Base-by-base conservation (phyloP, 2,113 vertebrate genomes). In the Potamarius usumacintae region DNA sequence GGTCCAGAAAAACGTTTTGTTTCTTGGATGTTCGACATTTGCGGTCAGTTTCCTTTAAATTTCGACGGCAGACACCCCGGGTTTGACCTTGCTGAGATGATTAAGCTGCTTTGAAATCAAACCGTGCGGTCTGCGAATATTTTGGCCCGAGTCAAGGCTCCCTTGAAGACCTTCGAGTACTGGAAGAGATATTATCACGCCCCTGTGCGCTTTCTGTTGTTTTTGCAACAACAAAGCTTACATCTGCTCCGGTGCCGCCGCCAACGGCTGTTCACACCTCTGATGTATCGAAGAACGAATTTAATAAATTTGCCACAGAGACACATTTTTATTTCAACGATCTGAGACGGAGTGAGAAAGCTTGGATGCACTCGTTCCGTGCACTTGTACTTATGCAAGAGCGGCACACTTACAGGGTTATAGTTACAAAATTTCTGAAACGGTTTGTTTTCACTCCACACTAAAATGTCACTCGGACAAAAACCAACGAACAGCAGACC, bases 211-310 rank as follows among this genome's bases (percentile, higher is more conserved):
- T 80, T 85, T 89, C 74, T 84, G 80, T 84, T 90, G 89, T 83
- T 90, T 88, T 53, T 83, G 9, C 52, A 27, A 86, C 79, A 90
- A 83, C 53, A 62, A 87, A 77, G 63, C 42, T 85, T 83, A 81
- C 72, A 79, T 85, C 82, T 82, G 81, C 79, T 60, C 53, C 18
- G n/a, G 67, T 62, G 52, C 34, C 12, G 60, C 69, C 27, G 89
- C 89, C 84, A 90, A 20, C 62, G 67, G 63, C 86, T 90, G 87
- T 90, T 88, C 89, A 65, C 89, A 80, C 89, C 87, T 57, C 80
- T 90, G 87, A 90, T 86, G 77, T 80, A 88, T 84, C 65, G 85
- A 52, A 72, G 22, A 86, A 83, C 55, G 67, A 88, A 88, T 88
- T 85, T 82, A 65, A 58, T 84, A 90, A 86, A 90, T 90, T 86